These are phyloP conservation scores for Lasioglossum figueresi DNA, from an alignment of 2,888 invertebrate species.

Conservation along the genomic window DNA sequence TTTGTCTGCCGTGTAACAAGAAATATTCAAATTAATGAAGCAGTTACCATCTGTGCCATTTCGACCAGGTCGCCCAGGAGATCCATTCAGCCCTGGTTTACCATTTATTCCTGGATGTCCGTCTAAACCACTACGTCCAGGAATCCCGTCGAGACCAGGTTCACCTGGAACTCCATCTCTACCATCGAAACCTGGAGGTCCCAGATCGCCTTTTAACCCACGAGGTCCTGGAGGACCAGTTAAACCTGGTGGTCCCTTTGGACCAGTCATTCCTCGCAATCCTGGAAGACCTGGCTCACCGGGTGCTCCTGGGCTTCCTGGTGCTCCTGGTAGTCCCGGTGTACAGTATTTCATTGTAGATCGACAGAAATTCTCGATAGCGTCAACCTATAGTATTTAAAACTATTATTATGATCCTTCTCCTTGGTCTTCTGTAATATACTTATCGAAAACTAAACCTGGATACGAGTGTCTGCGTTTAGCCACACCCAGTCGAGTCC, in stretches of 20 bases:
- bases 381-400: slow-evolving; percentile 88
- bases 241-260: slow-evolving; percentile 88
- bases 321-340: slow-evolving; percentile 87
- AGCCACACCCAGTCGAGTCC: slow-evolving; percentile 94
- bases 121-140: slow-evolving; percentile 93
- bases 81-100: slow-evolving; percentile 89
- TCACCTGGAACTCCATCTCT: slow-evolving; percentile 96
- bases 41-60: slow-evolving; percentile 88
- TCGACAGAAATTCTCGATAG: slow-evolving; percentile 93
- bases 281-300: slow-evolving; percentile 90
- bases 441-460: slow-evolving; percentile 84
- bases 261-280: slow-evolving; percentile 88
- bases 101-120: slow-evolving; percentile 90
- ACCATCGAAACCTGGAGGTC: slow-evolving; percentile 91
- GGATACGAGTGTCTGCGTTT: slow-evolving; percentile 93
- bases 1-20: background rate
- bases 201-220: slow-evolving; percentile 87
- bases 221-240: slow-evolving; percentile 88
- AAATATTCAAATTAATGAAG: background rate
- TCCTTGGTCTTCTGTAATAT: too few species aligned
- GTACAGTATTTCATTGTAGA: slow-evolving; percentile 93
- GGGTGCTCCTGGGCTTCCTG: slow-evolving; percentile 85
- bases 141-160: slow-evolving; percentile 94
- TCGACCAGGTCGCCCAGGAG: slow-evolving; percentile 88
- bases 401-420: slow-evolving; percentile 35